These are phyloP conservation scores for Thereuonema tuberculata DNA, from an alignment of 1,140 invertebrate genomes.

Conservation along the genomic window DNA sequence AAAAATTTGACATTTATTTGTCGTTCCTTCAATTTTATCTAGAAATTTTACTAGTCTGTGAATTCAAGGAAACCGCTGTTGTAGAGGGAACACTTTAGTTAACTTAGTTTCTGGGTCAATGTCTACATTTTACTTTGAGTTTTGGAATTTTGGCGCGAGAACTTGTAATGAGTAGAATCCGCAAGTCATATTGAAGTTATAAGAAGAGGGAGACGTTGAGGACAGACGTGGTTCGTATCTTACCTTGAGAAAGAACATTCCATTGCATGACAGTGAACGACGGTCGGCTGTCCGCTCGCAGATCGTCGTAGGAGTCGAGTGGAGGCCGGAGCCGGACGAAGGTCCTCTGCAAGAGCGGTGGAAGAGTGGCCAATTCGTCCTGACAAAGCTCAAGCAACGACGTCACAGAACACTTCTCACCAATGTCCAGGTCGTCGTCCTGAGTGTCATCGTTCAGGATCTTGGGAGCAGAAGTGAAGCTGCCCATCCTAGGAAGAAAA, in stretches of 20 bases:
- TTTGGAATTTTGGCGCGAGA: too few species aligned
- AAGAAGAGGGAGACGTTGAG: too few species aligned
- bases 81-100: too few species aligned
- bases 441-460: slow-evolving; percentile 47
- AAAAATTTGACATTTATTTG: too few species aligned
- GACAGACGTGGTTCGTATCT: slow-evolving; percentile 13
- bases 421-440: slow-evolving; percentile 43
- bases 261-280: slow-evolving; percentile 57
- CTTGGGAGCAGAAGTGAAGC: slow-evolving; percentile 51
- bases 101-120: too few species aligned
- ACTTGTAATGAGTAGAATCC: too few species aligned
- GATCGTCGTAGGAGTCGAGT: not conserved
- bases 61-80: too few species aligned
- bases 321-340: slow-evolving; percentile 12
- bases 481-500: slow-evolving; percentile 46
- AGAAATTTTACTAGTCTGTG: too few species aligned
- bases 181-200: too few species aligned
- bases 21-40: too few species aligned
- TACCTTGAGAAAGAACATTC: slow-evolving; percentile 63
- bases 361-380: slow-evolving; percentile 29
- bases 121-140: too few species aligned
- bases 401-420: slow-evolving; percentile 33
- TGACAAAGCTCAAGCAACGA: slow-evolving; percentile 41
- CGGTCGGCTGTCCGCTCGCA: slow-evolving; percentile 22
- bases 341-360: slow-evolving; percentile 33